Base-by-base conservation (phyloP, 2,113 vertebrate species). In the Melanerpes aurifrons region DNA sequence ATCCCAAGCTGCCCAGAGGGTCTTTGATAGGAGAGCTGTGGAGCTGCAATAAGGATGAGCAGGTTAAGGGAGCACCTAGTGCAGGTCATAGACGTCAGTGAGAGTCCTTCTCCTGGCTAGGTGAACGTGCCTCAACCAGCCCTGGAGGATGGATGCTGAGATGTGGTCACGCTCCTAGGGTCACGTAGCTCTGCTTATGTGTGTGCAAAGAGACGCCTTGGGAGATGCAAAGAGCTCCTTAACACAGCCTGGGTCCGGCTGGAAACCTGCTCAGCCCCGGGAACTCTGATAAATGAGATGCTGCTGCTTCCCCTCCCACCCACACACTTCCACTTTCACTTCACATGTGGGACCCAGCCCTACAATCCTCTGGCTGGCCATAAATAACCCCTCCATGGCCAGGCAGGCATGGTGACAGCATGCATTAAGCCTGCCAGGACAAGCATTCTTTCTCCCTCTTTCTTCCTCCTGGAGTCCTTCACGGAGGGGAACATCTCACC, bases 271-370 rank as follows among this genome's bases (percentile, higher is more conserved):
- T 69, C 0, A 2, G 76, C 35, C 68, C 70, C 20, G 18, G 82
- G n/a, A 82, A 37, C 6, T 15, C 93, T 92, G 93, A 95, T 94
- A 93, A 89, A 93, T 40, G 86, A 81, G 63, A 77, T 24, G 91
- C 93, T 96, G 93, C 92, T 94, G 97, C 97, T 98, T 98, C 97
- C 98, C 98, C 98, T 97, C 96, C 96, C 97, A 90, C 94, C 92
- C 96, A 97, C 93, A 96, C 96, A 97, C 96, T 97, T 97, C 94
- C 96, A 97, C 97, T 96, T 92, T 95, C 97, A 97, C 97, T 98
- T 98, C 97, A 97, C 97, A 98, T 97, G 97, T 98, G 97, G 94
- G 96, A 95, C 96, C 96, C 95, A 92, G 87, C 74, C 26, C 83
- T 90, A 61, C 14, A 15, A 94, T 82, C 74, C 78, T 73, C 75